These are phyloP conservation scores for Sinodicranocentrus sp. DNA, from an alignment of 2,888 invertebrate species.

Conservation along the genomic window DNA sequence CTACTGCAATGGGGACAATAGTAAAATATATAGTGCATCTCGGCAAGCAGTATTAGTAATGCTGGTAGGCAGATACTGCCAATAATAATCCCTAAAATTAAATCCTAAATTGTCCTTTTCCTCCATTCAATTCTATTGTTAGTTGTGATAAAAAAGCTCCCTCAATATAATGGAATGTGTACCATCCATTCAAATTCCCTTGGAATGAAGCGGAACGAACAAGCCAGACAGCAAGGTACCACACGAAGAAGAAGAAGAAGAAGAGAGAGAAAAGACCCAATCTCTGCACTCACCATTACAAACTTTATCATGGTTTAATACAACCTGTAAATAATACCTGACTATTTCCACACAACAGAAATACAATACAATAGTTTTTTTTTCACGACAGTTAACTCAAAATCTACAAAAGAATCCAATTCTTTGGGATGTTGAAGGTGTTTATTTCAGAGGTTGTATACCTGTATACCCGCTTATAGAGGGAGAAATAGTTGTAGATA, in stretches of 20 bases:
- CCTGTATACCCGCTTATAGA: no score
- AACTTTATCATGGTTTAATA: neutral
- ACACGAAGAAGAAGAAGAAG: no score
- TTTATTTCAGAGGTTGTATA: no score
- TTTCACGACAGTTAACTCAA: no score
- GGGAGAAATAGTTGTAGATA: no score
- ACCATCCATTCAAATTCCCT: neutral
- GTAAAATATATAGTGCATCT: constrained; percentile 2
- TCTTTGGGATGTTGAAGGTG: no score
- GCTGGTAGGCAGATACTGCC: neutral
- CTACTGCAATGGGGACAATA: neutral
- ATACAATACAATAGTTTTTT: no score
- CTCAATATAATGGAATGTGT: neutral
- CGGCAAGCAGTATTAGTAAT: neutral
- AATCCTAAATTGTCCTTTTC: constrained; percentile 8
- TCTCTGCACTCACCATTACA: no score
- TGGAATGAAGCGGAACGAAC: constrained; percentile 32
- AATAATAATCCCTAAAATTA: neutral
- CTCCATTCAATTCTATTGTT: neutral
- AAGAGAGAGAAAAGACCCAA: no score
- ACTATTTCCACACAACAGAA: neutral
- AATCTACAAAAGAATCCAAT: no score
- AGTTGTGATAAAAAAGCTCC: neutral
- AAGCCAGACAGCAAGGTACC: constrained; percentile 62
- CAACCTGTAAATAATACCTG: constrained; percentile 28